Base-by-base conservation (phyloP, 2,113 vertebrate genomes). In the Ceuthmochares aereus region DNA sequence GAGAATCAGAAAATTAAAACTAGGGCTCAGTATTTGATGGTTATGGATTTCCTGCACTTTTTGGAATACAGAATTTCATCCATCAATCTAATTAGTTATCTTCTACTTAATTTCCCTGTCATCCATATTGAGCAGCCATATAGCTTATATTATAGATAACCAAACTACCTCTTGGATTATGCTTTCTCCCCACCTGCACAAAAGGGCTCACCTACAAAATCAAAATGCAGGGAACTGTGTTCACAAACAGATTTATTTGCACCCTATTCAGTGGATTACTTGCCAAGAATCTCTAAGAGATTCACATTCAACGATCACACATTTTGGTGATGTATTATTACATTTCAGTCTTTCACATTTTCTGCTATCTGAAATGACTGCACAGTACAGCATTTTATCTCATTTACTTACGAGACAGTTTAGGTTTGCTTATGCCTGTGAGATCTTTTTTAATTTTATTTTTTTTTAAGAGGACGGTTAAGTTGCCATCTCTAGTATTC, bases 1-100 rank as follows among this genome's bases (percentile, higher is more conserved):
- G 27, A 64, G 64, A 89, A 60, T 80, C 40, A 60, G 60, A 84
- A 94, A 92, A 96, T 92, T 86, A 91, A 80, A 88, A 63, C 18
- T 23, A 43, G 55, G 67, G 42, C 79, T 93, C 72, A 67, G 2
- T 52, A 93, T 56, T 85, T 73, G 69, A 88, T 75, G 76, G n/a
- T 62, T 78, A 82, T 4, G 12, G 66, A 87, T 94, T 96, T 92
- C 59, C 68, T 81, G 72, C 77, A 63, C 72, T 91, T 93, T 54
- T 40, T 2, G 76, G 49, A 49, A 74, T 66, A 74, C 0, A 66
- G 75, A 87, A 79, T 51, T 91, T 90, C 54, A 92, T 64, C 52
- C 62, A 88, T 62, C 68, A 83, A 47, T 88, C 37, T 77, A 84
- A 90, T 86, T 70, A 82, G 36, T 87, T 89, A 83, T 76, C 54